Conservation (phyloP, 2,888 invertebrate species). For the Eristalis intricaria region DNA sequence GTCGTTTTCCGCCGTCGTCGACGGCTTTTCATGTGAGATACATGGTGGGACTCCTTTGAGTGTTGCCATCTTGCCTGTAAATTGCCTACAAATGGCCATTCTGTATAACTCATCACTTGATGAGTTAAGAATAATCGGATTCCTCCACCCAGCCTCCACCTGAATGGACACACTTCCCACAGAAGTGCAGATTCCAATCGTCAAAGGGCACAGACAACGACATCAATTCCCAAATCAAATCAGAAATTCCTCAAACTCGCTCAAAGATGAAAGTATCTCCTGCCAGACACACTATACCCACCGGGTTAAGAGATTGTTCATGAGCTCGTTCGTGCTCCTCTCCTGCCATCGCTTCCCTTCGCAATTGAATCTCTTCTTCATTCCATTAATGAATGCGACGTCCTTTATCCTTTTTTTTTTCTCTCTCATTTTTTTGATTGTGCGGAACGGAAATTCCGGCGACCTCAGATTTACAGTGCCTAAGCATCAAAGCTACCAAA, state of each 20-base stretch:
- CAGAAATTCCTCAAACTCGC: slow-evolving; percentile 50
- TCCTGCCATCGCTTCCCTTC: neutral
- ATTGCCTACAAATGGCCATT: neutral
- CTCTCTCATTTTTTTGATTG: neutral
- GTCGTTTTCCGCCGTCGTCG: neutral
- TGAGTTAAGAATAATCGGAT: neutral
- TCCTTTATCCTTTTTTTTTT: slow-evolving; percentile 3
- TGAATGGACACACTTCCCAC: neutral
- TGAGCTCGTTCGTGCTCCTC: neutral
- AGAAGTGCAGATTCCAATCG: slow-evolving; percentile 1
- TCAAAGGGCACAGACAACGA: slow-evolving; percentile 18
- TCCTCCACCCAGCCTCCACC: neutral
- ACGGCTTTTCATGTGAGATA: slow-evolving; percentile 28
- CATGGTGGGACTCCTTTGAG: neutral
- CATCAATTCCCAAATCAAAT: slow-evolving; percentile 57
- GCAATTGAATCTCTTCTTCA: slow-evolving; percentile 44
- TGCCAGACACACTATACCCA: neutral
- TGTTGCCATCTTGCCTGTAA: slow-evolving; percentile 36
- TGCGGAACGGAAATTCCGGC: neutral
- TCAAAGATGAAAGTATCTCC: slow-evolving; percentile 15
- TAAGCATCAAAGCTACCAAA: neutral
- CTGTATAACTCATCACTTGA: neutral
- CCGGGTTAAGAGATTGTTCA: slow-evolving; percentile 19
- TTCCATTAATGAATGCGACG: slow-evolving; percentile 20
- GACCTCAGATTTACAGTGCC: neutral